phyloP scores from a whole-genome alignment of 2,797 vertebrate species.

The Champsocephalus gunnari region DNA sequence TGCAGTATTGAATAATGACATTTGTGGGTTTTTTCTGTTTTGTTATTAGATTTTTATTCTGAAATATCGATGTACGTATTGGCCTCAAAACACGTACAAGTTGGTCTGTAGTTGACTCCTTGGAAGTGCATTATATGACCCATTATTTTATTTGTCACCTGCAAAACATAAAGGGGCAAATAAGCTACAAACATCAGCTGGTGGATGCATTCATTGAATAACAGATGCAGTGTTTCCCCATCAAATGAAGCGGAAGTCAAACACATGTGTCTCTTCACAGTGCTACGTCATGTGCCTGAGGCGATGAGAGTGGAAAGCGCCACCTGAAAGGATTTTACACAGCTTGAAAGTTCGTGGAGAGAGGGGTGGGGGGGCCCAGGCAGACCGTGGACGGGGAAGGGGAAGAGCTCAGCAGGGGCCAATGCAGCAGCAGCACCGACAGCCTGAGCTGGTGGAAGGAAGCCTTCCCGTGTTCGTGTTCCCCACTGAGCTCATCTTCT shows the following conservation, averaged over 20 bases:
- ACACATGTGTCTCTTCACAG: conserved; percentile 45
- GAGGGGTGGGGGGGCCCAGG: conserved; percentile 75
- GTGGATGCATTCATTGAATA: neutral
- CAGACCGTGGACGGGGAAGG: conserved; percentile 80
- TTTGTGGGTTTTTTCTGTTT: too few relatives aligned
- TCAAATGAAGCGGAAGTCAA: neutral
- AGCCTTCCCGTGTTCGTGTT: conserved; percentile 99
- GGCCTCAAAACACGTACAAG: neutral
- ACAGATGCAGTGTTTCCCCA: neutral
- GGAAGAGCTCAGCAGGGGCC: conserved; percentile 89
- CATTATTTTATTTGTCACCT: neutral
- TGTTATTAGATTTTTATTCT: neutral
- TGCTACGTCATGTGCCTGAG: conserved; percentile 66
- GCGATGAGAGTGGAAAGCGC: conserved; percentile 69
- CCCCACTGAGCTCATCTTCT: conserved; percentile 98
- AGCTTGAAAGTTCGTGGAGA: conserved; percentile 50
- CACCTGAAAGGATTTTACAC: conserved; percentile 54
- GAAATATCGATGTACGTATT: neutral
- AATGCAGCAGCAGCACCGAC: conserved; percentile 99
- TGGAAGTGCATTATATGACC: neutral
- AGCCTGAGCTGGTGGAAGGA: conserved; percentile 99
- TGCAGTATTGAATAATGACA: too few relatives aligned
- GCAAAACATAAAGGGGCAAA: neutral
- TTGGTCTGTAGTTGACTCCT: neutral
- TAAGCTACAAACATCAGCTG: neutral